Evolutionary conservation across 2,113 vertebrate genomes (phyloP), one percentile per base, ranked within the genome.

Genomic region (Conger conger): DNA sequence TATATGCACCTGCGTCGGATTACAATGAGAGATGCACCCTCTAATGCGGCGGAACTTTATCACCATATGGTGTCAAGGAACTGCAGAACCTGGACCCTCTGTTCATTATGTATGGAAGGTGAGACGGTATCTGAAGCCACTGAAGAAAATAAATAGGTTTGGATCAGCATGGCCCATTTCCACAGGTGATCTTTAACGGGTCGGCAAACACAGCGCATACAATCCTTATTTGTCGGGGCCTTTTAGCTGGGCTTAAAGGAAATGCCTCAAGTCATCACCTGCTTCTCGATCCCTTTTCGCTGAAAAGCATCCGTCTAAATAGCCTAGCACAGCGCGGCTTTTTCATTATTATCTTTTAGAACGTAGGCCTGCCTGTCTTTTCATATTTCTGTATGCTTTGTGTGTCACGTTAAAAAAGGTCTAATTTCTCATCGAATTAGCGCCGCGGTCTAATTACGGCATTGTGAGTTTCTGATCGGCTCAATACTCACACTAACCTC

Each of bases 381-480:
- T 33, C 68, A 73, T 33, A 33, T 73, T 73, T 73, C n/a, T 13
- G n/a, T 33, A 13, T 30, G 33, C n/a, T 73, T 73, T 73, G 68
- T 33, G n/a, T 33, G 7, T 33, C 27, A 11, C 33, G 23, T n/a
- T 27, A 27, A n/a, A 68, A 68, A 77, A 77, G 37, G 53, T 57
- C 35, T 60, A 63, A 68, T 76, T 68, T 88, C 88, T 87, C 82
- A 86, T 85, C 86, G 88, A 87, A 81, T 89, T 85, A 87, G 86
- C 87, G 82, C 83, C 84, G 86, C 87, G 87, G 84, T 91, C 86
- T 89, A 87, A 92, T 89, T 90, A 90, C 50, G 45, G 86, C 50
- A 83, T 81, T 54, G 87, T 89, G 84, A 57, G 33, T 86, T 89
- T 88, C 87, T 91, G 87, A 84, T 84, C 83, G 86, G 68, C 84